These are phyloP conservation scores for Solea senegalensis DNA, from an alignment of 2,113 vertebrate species.

Conservation along the genomic window DNA sequence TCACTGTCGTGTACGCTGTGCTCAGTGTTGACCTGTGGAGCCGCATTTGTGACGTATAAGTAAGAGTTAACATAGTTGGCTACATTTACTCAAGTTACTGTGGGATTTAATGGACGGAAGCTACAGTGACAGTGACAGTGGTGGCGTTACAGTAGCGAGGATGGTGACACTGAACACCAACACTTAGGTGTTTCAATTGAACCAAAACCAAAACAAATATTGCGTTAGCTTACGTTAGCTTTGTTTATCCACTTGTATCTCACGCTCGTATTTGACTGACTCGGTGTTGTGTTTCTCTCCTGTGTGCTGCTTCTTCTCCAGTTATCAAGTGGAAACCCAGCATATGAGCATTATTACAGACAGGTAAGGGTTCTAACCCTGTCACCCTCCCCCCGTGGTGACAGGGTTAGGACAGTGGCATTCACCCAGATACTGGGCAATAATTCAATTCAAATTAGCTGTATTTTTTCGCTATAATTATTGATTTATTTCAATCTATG, in stretches of 20 bases:
- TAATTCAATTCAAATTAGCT: no score
- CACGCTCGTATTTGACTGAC: neutral
- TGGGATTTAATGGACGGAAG: conserved; percentile 2
- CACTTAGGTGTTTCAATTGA: neutral
- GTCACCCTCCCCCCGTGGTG: no score
- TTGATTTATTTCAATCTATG: no score
- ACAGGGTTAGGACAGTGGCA: no score
- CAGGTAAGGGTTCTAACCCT: conserved; percentile 79
- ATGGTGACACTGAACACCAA: no score
- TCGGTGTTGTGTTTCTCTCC: neutral
- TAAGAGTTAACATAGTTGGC: conserved; percentile 54
- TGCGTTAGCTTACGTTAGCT: conserved; percentile 13
- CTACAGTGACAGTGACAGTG: neutral
- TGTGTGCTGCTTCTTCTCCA: conserved; percentile 67
- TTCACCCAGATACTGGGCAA: no score
- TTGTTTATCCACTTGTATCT: neutral
- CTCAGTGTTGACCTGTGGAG: neutral
- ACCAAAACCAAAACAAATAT: neutral
- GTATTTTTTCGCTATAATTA: no score
- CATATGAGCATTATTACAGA: conserved; percentile 93
- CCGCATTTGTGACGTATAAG: neutral
- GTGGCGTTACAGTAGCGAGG: neutral
- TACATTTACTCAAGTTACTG: conserved; percentile 31
- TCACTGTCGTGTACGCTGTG: no score
- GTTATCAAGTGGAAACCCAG: conserved; percentile 88